Evolutionary conservation across 2,888 invertebrate species (phyloP).

Genomic region (Caenorhabditis sulstoni): DNA sequence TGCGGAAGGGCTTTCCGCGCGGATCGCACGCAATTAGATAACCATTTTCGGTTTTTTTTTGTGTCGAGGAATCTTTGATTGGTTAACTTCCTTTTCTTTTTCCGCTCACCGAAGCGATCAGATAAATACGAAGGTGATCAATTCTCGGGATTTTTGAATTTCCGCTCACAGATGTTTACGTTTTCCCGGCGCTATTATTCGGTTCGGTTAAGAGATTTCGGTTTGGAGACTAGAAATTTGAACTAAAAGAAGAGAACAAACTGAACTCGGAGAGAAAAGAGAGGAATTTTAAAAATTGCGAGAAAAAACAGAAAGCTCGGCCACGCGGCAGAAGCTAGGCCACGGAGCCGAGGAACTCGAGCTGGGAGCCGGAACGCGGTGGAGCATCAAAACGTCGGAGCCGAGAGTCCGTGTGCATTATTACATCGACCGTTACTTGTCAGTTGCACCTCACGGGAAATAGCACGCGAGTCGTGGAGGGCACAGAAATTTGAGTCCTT

Average conservation of each 20-base stretch:
- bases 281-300: too few species aligned
- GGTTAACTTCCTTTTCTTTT: slow-evolving; percentile 23
- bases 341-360: too few species aligned
- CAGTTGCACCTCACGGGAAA: slow-evolving; percentile 35
- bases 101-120: slow-evolving; percentile 27
- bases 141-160: too few species aligned
- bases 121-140: slow-evolving; percentile 24
- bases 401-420: slow-evolving; percentile 42
- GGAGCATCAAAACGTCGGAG: slow-evolving; percentile 30
- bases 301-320: too few species aligned
- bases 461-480: slow-evolving; percentile 21
- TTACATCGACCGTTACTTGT: slow-evolving; percentile 52
- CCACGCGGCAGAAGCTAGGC: too few species aligned
- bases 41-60: slow-evolving; percentile 11
- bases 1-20: background rate
- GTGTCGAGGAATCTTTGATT: slow-evolving; percentile 8
- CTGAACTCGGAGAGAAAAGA: too few species aligned
- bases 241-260: too few species aligned
- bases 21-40: slow-evolving; percentile 44
- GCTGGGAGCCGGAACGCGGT: background rate
- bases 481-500: slow-evolving; percentile 38
- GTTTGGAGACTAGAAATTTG: too few species aligned
- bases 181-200: too few species aligned
- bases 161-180: too few species aligned
- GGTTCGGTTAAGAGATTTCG: too few species aligned